Evolutionary conservation across 2,888 invertebrate species (phyloP).

Genomic region (Drosophila demipolita): DNA sequence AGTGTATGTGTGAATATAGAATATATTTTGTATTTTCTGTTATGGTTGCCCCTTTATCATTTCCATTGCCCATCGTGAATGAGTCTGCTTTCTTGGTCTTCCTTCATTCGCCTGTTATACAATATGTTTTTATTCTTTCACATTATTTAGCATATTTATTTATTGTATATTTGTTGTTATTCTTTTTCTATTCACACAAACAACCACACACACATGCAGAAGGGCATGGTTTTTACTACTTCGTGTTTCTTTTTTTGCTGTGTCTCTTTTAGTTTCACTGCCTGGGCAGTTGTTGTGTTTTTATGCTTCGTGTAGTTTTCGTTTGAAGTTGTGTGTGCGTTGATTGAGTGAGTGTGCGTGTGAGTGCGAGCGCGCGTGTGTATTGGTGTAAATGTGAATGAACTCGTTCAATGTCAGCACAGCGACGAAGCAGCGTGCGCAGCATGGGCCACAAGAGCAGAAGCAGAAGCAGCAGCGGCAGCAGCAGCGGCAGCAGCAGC

Average conservation of each 20-base stretch:
- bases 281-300: constrained; percentile 54
- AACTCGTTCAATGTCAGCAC: constrained; percentile 85
- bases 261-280: constrained; percentile 50
- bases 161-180: constrained; percentile 56
- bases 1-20: not conserved
- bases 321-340: constrained; percentile 44
- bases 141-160: constrained; percentile 78
- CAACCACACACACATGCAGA: constrained; percentile 15
- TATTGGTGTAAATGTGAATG: constrained; percentile 83
- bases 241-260: constrained; percentile 50
- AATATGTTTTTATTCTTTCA: constrained; percentile 67
- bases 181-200: constrained; percentile 28
- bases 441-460: constrained; percentile 66
- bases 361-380: constrained; percentile 37
- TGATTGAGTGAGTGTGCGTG: constrained; percentile 37
- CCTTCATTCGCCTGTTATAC: constrained; percentile 48
- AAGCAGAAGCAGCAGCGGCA: constrained; percentile 17
- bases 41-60: constrained; percentile 31
- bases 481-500: constrained; percentile 20
- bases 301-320: constrained; percentile 73
- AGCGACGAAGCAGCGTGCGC: constrained; percentile 63
- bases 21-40: constrained; percentile 26
- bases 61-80: constrained; percentile 16
- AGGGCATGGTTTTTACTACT: constrained; percentile 18
- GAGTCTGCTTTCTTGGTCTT: constrained; percentile 42